Conservation (phyloP, 2,113 vertebrate species). For the Pseudorasbora parva region DNA sequence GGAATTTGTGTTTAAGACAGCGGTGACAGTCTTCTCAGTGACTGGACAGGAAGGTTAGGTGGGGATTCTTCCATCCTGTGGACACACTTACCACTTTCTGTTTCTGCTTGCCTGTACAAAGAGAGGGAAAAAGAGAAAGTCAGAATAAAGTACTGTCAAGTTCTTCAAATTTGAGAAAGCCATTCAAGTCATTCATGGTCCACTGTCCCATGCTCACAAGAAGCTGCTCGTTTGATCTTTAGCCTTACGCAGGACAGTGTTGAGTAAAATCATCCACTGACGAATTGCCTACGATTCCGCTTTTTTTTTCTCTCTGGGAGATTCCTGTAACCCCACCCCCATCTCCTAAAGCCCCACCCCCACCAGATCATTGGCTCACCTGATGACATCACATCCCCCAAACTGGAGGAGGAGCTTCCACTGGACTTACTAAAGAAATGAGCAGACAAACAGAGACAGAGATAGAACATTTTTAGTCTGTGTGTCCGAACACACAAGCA, state of each 20-base stretch:
- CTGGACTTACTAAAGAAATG: slow-evolving; percentile 91
- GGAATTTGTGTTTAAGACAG: not conserved
- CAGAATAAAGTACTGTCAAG: slow-evolving; percentile 57
- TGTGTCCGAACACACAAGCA: slow-evolving; percentile 13
- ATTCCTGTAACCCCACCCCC: slow-evolving; percentile 60
- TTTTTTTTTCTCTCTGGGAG: slow-evolving; percentile 49
- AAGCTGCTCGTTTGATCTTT: slow-evolving; percentile 52
- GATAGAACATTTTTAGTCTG: slow-evolving; percentile 56
- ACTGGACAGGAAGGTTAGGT: not conserved
- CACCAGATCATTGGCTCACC: slow-evolving; percentile 78
- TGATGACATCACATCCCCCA: slow-evolving; percentile 97
- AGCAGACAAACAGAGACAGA: slow-evolving; percentile 71
- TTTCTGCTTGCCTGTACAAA: slow-evolving; percentile 96
- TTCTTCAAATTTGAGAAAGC: slow-evolving; percentile 28
- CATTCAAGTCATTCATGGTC: slow-evolving; percentile 38
- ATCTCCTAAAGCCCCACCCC: slow-evolving; percentile 47
- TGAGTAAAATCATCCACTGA: slow-evolving; percentile 56
- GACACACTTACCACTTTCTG: slow-evolving; percentile 96
- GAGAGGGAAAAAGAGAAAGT: slow-evolving; percentile 74
- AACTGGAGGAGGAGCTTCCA: slow-evolving; percentile 96
- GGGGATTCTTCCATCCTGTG: not conserved
- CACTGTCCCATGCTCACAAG: slow-evolving; percentile 52
- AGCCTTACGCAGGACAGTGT: slow-evolving; percentile 59
- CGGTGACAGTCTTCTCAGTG: not conserved
- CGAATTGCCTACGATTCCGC: slow-evolving; percentile 48